Evolutionary conservation across 1,140 invertebrate genomes (phyloP).

Genomic region (Heterodera carotae): DNA sequence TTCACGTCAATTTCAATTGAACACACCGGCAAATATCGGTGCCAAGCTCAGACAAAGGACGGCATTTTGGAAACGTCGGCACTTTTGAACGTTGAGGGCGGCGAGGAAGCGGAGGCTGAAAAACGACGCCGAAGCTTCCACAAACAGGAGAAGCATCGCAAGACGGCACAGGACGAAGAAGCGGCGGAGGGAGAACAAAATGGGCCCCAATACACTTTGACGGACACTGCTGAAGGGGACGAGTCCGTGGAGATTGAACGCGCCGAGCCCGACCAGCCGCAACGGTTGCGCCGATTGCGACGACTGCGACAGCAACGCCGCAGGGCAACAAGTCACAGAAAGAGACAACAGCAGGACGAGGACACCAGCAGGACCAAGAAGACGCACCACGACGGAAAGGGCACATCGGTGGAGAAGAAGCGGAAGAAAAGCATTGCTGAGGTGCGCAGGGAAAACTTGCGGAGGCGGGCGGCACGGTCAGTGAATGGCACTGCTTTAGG

Average conservation of each 20-base stretch:
- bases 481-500: background rate
- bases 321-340: background rate
- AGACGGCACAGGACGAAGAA: background rate
- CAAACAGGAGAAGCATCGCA: background rate
- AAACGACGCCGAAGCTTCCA: slow-evolving; percentile 12
- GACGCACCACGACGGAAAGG: too few species aligned
- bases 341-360: slow-evolving; percentile 16
- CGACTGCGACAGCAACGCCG: slow-evolving; percentile 32
- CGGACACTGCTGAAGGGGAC: background rate
- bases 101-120: slow-evolving; percentile 21
- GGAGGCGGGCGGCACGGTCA: slow-evolving; percentile 26
- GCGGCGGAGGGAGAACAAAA: background rate
- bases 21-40: slow-evolving; percentile 60
- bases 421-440: slow-evolving; percentile 20
- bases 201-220: slow-evolving; percentile 21
- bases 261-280: slow-evolving; percentile 6
- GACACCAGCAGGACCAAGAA: slow-evolving; percentile 19
- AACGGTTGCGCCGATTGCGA: slow-evolving; percentile 26
- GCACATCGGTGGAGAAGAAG: background rate
- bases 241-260: slow-evolving; percentile 21
- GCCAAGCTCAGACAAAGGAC: slow-evolving; percentile 44
- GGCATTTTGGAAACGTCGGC: slow-evolving; percentile 55
- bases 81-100: slow-evolving; percentile 55
- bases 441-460: slow-evolving; percentile 19
- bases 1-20: slow-evolving; percentile 59